Evolutionary conservation across 2,888 invertebrate genomes (phyloP).

Genomic region (Callyntrura guangdongensis): DNA sequence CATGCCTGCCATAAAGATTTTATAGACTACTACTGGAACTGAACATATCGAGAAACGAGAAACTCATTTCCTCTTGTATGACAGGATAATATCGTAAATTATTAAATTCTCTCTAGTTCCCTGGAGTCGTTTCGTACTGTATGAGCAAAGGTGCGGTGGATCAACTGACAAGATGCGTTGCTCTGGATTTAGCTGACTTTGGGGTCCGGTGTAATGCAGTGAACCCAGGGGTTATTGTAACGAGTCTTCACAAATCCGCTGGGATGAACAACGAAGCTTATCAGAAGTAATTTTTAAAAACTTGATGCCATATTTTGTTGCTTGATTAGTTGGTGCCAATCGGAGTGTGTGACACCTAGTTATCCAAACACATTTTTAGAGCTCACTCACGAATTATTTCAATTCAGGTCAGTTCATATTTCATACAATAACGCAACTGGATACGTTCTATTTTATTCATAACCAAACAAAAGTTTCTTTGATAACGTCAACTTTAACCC

Average conservation of each 20-base stretch:
- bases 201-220: constrained; percentile 83
- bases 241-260: constrained; percentile 88
- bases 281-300: constrained; percentile 86
- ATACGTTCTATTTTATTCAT: no score
- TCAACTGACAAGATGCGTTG: constrained; percentile 97
- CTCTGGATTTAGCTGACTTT: constrained; percentile 91
- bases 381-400: no score
- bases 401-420: no score
- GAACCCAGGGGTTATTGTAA: constrained; percentile 95
- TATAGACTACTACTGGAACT: no score
- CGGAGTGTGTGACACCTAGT: not conserved
- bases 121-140: constrained; percentile 92
- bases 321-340: not conserved
- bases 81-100: not conserved
- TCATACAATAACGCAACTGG: no score
- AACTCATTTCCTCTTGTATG: not conserved
- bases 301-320: not conserved
- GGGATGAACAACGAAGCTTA: constrained; percentile 95
- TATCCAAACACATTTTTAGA: not conserved
- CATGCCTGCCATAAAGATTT: no score
- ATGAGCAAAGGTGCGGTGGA: constrained; percentile 98
- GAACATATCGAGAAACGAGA: not conserved
- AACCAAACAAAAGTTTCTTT: no score
- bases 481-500: no score
- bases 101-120: constrained; percentile 73